phyloP scores from a whole-genome alignment of 2,113 vertebrate genomes.

The Elephas maximus region DNA sequence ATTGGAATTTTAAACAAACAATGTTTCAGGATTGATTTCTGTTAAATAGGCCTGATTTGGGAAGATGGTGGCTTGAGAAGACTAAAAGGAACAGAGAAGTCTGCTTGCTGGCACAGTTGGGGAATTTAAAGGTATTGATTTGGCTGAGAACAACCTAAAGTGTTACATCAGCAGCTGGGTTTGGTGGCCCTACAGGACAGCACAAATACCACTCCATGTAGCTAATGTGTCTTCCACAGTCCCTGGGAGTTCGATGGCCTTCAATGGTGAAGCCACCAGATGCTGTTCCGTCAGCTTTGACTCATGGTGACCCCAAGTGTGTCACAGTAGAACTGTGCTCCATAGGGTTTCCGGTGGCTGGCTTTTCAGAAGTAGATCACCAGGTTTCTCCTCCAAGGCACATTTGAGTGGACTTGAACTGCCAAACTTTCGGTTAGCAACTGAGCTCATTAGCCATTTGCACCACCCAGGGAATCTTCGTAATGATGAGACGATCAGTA shows the following conservation, averaged over 20 bases:
- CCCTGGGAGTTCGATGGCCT: accelerated
- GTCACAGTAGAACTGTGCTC: background rate
- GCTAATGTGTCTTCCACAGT: background rate
- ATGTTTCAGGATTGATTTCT: conserved; percentile 72
- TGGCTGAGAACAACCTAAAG: conserved; percentile 42
- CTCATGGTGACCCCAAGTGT: background rate
- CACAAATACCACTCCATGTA: accelerated
- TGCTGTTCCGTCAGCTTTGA: background rate
- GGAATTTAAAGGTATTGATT: conserved; percentile 26
- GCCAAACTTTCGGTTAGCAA: background rate
- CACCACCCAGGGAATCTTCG: background rate
- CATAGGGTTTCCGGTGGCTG: background rate
- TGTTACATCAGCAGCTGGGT: background rate
- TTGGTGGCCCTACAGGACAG: background rate
- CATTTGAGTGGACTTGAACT: background rate
- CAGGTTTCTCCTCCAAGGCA: background rate
- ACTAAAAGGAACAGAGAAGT: conserved; percentile 44
- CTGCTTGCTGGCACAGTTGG: background rate
- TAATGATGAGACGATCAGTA: background rate
- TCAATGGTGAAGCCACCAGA: background rate
- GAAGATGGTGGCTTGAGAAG: conserved; percentile 28
- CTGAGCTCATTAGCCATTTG: background rate
- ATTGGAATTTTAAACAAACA: conserved; percentile 77
- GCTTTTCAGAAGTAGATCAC: background rate
- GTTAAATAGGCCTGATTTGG: conserved; percentile 63